Evolutionary conservation across 2,888 invertebrate species (phyloP).

Genomic region (Aphidoletes aphidimyza): DNA sequence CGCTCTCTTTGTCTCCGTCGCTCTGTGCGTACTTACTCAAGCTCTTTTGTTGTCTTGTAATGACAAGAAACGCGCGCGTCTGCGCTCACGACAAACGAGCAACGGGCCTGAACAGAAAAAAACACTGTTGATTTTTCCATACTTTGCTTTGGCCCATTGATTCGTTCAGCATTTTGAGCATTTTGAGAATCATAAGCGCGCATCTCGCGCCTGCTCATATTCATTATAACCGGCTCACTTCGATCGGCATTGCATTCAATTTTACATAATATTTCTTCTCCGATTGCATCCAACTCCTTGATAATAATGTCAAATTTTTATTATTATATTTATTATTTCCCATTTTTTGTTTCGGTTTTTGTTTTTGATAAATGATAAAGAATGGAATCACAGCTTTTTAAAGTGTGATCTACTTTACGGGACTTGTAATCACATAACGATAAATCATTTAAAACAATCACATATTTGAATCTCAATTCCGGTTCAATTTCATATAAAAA

Average conservation of each 20-base stretch:
- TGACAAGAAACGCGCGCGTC: not conserved
- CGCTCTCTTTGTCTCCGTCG: not conserved
- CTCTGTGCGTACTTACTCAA: not conserved
- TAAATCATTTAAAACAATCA: slow-evolving; percentile 26
- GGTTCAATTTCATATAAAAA: not conserved
- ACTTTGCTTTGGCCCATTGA: not conserved
- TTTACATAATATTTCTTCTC: slow-evolving; percentile 39
- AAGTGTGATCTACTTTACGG: slow-evolving; percentile 49
- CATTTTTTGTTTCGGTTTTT: not conserved
- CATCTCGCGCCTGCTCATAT: not conserved
- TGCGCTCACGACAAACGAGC: not conserved
- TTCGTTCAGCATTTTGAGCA: slow-evolving; percentile 36
- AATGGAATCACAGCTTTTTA: not conserved
- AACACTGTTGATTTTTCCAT: slow-evolving; percentile 39
- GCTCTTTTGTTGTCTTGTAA: slow-evolving; percentile 11
- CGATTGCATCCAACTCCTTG: slow-evolving; percentile 35
- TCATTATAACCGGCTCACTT: not conserved
- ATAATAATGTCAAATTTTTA: slow-evolving; percentile 52
- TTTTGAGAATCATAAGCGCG: not conserved
- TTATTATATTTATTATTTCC: slow-evolving; percentile 47
- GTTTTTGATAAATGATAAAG: slow-evolving; percentile 50
- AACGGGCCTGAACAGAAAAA: too few relatives aligned
- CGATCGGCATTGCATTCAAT: not conserved
- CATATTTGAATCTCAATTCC: not conserved
- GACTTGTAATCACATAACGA: slow-evolving; percentile 6